Base-by-base conservation (phyloP, 2,113 vertebrate species). In the Pelodiscus sinensis region DNA sequence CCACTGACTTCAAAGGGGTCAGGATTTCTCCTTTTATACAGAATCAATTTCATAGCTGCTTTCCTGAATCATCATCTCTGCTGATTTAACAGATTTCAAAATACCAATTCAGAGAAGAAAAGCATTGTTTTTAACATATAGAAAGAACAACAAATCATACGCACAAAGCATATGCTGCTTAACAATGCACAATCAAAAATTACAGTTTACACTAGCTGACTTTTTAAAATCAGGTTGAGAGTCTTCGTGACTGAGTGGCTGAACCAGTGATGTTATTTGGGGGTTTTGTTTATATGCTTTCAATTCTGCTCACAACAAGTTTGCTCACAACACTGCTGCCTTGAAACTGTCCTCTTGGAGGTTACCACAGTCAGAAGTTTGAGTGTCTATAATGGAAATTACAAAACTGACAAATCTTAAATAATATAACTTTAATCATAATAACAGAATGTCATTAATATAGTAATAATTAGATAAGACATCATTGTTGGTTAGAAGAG, bases 291-390 rank as follows among this genome's bases (percentile, higher is more conserved):
- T 92, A 94, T 96, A 96, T 96, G 94, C 89, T 87, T 85, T 96
- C 94, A 95, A 95, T 97, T 97, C 95, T n/a, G n/a, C n/a, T n/a
- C n/a, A n/a, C n/a, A n/a, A n/a, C n/a, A n/a, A 93, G 92, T 96
- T 95, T 97, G 95, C 98, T 97, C 97, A 82, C 92, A 90, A 96
- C 90, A 88, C 96, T 97, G 93, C 94, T 97, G 92, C 92, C 94
- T 94, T 31, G 94, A 96, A 94, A 95, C 96, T 84, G 68, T 35
- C 84, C 86, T 58, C 90, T 92, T 81, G 55, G 57, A 94, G 80
- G 27, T 31, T 68, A 89, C 79, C n/a, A 84, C 50, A 93, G 85
- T 87, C 83, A 27, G 60, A 97, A 95, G 73, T 95, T 89, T 89
- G 90, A 93, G 85, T 89, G 85, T 89, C 27, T 38, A 81, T 55